Conservation (phyloP, 2,797 vertebrate genomes). For the Oryzias sinensis region DNA sequence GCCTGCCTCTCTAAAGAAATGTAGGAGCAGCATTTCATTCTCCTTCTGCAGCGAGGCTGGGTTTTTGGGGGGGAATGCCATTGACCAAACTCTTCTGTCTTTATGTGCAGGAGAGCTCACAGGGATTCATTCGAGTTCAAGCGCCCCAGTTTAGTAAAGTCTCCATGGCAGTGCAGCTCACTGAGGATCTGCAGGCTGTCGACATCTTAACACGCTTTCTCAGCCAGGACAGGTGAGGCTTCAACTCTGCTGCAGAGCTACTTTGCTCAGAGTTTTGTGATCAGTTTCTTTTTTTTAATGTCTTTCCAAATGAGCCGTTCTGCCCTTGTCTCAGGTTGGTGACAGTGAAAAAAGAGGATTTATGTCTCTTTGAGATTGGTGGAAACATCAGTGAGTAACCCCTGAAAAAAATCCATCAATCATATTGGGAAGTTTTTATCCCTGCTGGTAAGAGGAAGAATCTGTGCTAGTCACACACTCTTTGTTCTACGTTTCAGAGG, state of each 20-base stretch:
- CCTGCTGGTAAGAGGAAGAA: background rate
- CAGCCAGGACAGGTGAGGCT: conserved; percentile 87
- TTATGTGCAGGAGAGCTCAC: conserved; percentile 76
- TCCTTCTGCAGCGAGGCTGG: no score
- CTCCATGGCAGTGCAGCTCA: conserved; percentile 97
- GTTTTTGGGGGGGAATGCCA: background rate
- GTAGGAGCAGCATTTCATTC: no score
- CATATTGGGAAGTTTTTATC: background rate
- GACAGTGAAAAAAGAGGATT: conserved; percentile 80
- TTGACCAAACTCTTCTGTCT: conserved; percentile 2
- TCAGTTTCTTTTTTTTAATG: background rate
- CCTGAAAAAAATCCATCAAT: background rate
- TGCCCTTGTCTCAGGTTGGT: conserved; percentile 47
- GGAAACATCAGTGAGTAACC: conserved; percentile 89
- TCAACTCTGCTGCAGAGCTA: background rate
- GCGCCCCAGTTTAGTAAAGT: conserved; percentile 96
- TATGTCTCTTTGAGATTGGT: conserved; percentile 90
- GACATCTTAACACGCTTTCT: conserved; percentile 92
- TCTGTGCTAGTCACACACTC: no score
- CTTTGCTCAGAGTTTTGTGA: background rate
- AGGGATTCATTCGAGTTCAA: conserved; percentile 93
- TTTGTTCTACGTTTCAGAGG: conserved; percentile 71
- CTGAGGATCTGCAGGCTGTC: conserved; percentile 88
- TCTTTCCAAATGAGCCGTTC: background rate
- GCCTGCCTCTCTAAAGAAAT: no score